Evolutionary conservation across 2,113 vertebrate genomes (phyloP).

Genomic region (Aptenodytes patagonicus): DNA sequence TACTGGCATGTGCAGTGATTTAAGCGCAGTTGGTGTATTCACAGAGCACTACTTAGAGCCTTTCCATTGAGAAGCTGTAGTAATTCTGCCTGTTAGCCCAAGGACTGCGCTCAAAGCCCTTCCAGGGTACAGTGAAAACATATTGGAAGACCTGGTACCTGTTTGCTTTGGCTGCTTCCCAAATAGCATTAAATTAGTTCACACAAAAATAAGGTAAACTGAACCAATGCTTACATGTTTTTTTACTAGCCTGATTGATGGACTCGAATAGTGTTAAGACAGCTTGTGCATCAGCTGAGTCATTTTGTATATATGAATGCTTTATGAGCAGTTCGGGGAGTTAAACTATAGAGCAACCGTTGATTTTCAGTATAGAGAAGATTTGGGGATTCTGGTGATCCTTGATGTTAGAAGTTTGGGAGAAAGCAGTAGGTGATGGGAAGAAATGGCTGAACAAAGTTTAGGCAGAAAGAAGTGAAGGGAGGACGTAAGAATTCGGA

Average conservation of each 20-base stretch:
- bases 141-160: neutral
- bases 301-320: neutral
- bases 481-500: neutral
- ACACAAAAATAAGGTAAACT: neutral
- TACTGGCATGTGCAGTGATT: neutral
- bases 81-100: neutral
- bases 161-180: neutral
- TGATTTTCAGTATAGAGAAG: neutral
- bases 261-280: accelerated
- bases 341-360: neutral
- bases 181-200: neutral
- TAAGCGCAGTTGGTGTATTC: neutral
- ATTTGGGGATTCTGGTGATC: neutral
- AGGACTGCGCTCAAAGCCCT: neutral
- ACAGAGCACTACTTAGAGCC: neutral
- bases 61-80: neutral
- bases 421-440: neutral
- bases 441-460: neutral
- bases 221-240: neutral
- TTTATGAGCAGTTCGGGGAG: neutral
- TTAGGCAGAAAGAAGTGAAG: neutral
- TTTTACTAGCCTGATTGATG: neutral
- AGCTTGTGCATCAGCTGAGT: neutral
- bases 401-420: neutral
- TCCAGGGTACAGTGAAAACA: neutral